Evolutionary conservation across 2,797 vertebrate species (phyloP), one percentile per base, ranked within the genome.

Genomic region (Cuniculus paca): DNA sequence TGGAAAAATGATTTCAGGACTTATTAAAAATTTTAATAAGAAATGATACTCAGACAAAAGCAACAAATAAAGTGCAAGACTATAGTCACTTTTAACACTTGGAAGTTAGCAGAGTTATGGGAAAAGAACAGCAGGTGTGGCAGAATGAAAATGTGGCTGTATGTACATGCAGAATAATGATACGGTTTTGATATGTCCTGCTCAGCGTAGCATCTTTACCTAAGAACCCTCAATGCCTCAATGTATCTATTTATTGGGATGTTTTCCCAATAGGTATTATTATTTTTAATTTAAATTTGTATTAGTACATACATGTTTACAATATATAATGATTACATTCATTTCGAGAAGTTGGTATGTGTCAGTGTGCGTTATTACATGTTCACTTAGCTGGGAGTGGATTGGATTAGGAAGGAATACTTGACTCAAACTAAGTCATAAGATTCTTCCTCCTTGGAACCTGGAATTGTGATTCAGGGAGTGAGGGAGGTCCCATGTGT

Each of bases 1-100:
- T 8, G 26, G 48, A 96, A 86, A 94, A 92, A 74, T 48, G 17
- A 70, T 60, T 83, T 90, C 58, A 86, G 52, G 48, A 82, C 74
- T 93, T 42, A 50, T 77, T 91, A 79, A 56, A 52, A 84, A 19
- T 61, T 77, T 54, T 70, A 70, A 52, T 74, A 88, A 80, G 75
- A 90, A 77, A 84, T 10, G 5, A 85, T 45, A 58, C 26, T 79
- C 75, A 85, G 75, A 60, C 92, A 81, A 95, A 45, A 77, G 61
- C 61, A 86, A 72, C 34, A 45, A 52, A 88, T 17, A 54, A 93
- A 95, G 22, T 42, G 19, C 34, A 36, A 70, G 79, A 20, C 22
- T 54, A 36, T 12, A 56, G 61, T 65, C 24, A 60, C 65, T 89
- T 88, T 91, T 22, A 80, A 96, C n/a, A 36, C 9, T 39, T 13